Conservation (phyloP, 1,140 invertebrate species). For the Drosophila obscura region DNA sequence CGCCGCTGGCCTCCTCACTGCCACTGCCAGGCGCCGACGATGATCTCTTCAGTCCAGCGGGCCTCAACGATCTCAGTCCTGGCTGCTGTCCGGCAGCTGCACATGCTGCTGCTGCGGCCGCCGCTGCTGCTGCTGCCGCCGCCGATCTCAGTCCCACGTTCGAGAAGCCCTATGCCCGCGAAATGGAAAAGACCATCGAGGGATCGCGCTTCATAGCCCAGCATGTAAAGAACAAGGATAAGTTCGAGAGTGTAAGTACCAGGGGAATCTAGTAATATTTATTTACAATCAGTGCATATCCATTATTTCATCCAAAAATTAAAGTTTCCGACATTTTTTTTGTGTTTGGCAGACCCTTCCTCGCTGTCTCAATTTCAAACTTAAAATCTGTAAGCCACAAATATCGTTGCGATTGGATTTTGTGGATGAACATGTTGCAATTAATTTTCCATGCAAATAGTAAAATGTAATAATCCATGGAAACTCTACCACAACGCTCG, state of each 20-base stretch:
- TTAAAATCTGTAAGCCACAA: not conserved
- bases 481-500: not conserved
- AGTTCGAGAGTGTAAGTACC: conserved; percentile 94
- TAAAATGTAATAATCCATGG: conserved; percentile 35
- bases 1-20: conserved; percentile 87
- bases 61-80: conserved; percentile 85
- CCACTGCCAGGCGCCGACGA: conserved; percentile 90
- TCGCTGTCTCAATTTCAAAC: not conserved
- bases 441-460: conserved; percentile 35
- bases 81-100: conserved; percentile 82
- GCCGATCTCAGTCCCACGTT: conserved; percentile 91
- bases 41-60: conserved; percentile 90
- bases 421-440: conserved; percentile 22
- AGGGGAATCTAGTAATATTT: no score
- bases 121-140: conserved; percentile 54
- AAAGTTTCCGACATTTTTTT: no score
- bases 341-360: no score
- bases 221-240: conserved; percentile 96
- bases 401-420: conserved; percentile 6
- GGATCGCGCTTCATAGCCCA: conserved; percentile 96
- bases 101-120: conserved; percentile 53
- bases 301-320: not conserved
- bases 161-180: conserved; percentile 89
- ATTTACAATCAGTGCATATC: not conserved
- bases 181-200: conserved; percentile 94